Evolutionary conservation across 1,140 invertebrate species (phyloP), one percentile per base, ranked within the genome.

Genomic region (Carposina sasakii): DNA sequence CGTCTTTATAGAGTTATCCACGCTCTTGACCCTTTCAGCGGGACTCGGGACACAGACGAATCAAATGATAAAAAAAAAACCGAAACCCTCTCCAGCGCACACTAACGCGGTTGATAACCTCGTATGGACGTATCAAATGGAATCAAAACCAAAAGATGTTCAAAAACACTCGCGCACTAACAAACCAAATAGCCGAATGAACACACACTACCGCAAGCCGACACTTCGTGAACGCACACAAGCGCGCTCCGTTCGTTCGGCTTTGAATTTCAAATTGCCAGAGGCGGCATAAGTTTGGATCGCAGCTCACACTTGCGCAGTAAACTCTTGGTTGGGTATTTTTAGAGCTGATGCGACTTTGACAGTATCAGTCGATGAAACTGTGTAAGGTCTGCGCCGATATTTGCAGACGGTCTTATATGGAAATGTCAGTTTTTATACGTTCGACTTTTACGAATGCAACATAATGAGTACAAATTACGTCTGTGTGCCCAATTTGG

Each of bases 301-400:
- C 56, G n/a, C 48, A 19, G 30, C 22, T 56, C 53, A 54, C 53
- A 57, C 52, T 57, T 56, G 49, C 53, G 48, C 50, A 54, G 54
- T 48, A 43, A n/a, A 21, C 33, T 12, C 45, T 30, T 43, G 53
- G 41, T 56, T 47, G 47, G 44, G 51, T 81, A 81, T 81, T 77
- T 77, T 81, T 77, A 77, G 76, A 64, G 62, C 63, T 77, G 74
- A 81, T 77, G 74, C 55, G 57, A 39, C n/a, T n/a, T n/a, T n/a
- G n/a, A n/a, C n/a, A n/a, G n/a, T n/a, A n/a, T n/a, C n/a, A n/a
- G n/a, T n/a, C n/a, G n/a, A n/a, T n/a, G n/a, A n/a, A n/a, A n/a
- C n/a, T n/a, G n/a, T n/a, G n/a, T n/a, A n/a, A n/a, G n/a, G n/a
- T n/a, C n/a, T n/a, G n/a, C n/a, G n/a, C n/a, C n/a, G 49, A 60